Evolutionary conservation across 2,113 vertebrate species (phyloP), one percentile per base, ranked within the genome.

Genomic region (Phrynosoma platyrhinos): DNA sequence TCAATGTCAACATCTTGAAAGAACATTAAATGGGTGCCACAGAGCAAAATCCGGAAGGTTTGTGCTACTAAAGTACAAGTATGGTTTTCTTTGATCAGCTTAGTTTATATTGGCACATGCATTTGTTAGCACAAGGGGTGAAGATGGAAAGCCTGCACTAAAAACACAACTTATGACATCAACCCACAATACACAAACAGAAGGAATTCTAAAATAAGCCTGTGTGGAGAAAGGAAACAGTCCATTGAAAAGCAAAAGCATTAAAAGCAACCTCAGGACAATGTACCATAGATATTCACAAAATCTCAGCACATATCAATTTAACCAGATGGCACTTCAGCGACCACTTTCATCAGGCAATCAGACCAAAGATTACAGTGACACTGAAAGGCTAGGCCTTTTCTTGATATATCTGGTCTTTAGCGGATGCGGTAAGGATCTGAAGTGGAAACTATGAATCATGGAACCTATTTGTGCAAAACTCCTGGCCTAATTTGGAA

Each of bases 81-180:
- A 82, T 76, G 86, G 80, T 76, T 82, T 87, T 82, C 71, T 87
- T 87, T 87, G 86, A 76, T 87, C 86, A 82, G 55, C 21, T 66
- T 52, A 7, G 58, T 87, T 87, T 82, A 82, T 76, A 87, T 82
- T 87, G 69, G 86, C 79, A 52, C 42, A 9, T 1, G 47, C 53
- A 25, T 64, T 66, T 87, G 86, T 87, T 82, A 82, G 79, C 79
- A 66, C 23, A 87, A 75, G 55, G 71, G 79, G 71, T 82, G 79
- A 87, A 76, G 36, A n/a, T 87, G 62, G 71, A 36, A 75, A 82
- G 79, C 55, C 58, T 66, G 55, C 52, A 76, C 79, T 87, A 76
- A 87, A 82, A 80, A 82, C 53, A 76, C 36, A 74, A 13, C 58
- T 81, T 87, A 55, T 62, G 86, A 87, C 78, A 87, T 82, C 69